A percentile compares a stretch with the other conserved stretches of the same genome.
phyloP scores from a whole-genome alignment of 2,113 vertebrate species.

The Chaetura pelagica region DNA sequence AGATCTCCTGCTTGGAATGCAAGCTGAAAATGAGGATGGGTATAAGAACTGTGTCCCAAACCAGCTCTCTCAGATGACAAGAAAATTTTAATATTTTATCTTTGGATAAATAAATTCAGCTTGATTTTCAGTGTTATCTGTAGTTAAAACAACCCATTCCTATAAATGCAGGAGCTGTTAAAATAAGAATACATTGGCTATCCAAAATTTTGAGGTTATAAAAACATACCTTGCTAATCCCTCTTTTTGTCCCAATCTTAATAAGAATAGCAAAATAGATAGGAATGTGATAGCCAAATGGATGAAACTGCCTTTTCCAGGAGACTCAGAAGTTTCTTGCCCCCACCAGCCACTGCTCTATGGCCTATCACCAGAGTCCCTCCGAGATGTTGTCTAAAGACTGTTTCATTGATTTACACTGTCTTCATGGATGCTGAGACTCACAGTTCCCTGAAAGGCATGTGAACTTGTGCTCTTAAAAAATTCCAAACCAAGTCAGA shows the following conservation, averaged over 20 bases:
- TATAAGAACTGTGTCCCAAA: neutral
- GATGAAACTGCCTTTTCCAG: neutral
- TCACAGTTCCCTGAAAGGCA: neutral
- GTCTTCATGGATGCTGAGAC: neutral
- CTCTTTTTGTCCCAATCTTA: neutral
- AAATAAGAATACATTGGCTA: neutral
- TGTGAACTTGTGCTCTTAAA: rapidly evolving
- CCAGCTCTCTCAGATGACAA: neutral
- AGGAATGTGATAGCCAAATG: neutral
- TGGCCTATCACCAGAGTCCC: neutral
- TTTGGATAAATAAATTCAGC: neutral
- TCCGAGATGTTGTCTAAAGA: neutral
- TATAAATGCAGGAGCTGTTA: neutral
- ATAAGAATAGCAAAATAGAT: neutral
- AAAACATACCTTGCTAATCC: neutral
- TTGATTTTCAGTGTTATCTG: neutral
- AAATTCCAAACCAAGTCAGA: neutral
- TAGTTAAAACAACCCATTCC: neutral
- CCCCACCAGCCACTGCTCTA: neutral
- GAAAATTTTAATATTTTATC: neutral
- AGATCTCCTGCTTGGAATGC: neutral
- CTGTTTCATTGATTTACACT: neutral
- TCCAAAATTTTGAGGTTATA: neutral
- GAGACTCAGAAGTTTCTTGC: neutral
- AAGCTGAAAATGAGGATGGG: neutral